A percentile compares a stretch with the other conserved stretches of the same genome.
Conservation (phyloP, 2,113 vertebrate species). For the Uria aalge region DNA sequence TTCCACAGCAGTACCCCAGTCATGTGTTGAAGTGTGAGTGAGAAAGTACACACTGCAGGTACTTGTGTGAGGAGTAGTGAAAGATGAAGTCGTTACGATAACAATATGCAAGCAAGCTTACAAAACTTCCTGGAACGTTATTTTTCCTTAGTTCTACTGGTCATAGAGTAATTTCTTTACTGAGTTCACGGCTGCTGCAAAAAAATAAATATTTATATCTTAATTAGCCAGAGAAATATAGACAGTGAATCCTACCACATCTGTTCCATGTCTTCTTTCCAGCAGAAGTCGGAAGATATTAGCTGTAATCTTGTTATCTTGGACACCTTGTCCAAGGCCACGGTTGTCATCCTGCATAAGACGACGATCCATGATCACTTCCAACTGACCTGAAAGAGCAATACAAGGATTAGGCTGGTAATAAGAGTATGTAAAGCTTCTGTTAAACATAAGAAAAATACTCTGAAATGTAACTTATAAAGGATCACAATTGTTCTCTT, state of each 20-base stretch:
- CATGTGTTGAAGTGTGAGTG: background rate
- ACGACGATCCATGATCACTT: constrained; percentile 91
- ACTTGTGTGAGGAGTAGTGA: background rate
- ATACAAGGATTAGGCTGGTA: background rate
- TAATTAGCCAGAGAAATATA: background rate
- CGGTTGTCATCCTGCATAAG: constrained; percentile 95
- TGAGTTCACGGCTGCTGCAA: background rate
- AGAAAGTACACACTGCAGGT: background rate
- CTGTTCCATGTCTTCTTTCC: constrained; percentile 75
- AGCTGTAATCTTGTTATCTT: constrained; percentile 92
- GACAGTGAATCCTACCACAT: constrained; percentile 69
- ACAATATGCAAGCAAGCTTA: background rate
- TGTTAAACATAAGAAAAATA: background rate
- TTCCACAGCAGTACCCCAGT: background rate
- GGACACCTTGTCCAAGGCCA: constrained; percentile 91
- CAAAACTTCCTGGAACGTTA: background rate
- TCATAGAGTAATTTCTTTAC: background rate
- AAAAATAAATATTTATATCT: background rate
- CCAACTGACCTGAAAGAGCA: constrained; percentile 83
- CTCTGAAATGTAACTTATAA: background rate
- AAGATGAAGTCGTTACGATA: background rate
- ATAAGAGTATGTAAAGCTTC: background rate
- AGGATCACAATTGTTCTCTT: background rate
- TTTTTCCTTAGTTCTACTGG: background rate
- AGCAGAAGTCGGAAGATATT: constrained; percentile 85